These are phyloP conservation scores for Ivindomyrus marchei DNA, from an alignment of 2,113 vertebrate species.

Conservation along the genomic window DNA sequence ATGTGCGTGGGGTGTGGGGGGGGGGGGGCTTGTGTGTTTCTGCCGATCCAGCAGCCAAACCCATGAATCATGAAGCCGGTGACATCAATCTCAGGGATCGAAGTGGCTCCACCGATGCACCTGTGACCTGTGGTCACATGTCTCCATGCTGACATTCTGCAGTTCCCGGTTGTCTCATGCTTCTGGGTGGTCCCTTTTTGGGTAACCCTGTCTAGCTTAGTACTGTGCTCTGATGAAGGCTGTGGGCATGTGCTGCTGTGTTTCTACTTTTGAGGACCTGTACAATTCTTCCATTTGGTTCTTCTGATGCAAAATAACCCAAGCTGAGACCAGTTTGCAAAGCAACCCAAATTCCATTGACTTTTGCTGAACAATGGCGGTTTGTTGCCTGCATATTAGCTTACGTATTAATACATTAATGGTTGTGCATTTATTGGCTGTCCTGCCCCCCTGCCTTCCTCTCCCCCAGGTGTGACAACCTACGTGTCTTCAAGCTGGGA, in stretches of 20 bases:
- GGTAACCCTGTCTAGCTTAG: not conserved
- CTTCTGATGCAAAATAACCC: not conserved
- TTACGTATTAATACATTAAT: not conserved
- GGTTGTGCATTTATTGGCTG: not conserved
- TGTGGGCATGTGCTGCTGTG: not conserved
- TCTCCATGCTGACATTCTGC: not conserved
- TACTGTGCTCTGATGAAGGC: not conserved
- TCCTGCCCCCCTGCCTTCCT: not conserved
- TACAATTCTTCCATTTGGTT: not conserved
- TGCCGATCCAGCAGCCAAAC: not conserved
- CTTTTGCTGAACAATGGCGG: not conserved
- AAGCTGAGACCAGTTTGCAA: not conserved
- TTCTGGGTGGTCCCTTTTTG: not conserved
- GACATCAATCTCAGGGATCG: not conserved
- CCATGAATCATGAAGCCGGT: not conserved
- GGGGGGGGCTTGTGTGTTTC: not conserved
- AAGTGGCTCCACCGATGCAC: not conserved
- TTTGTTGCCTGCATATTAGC: not conserved
- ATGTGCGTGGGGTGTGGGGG: not conserved
- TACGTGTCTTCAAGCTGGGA: conserved; percentile 90
- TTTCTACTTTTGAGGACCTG: not conserved
- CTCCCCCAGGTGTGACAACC: conserved; percentile 80
- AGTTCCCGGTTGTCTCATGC: not conserved
- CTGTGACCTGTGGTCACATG: not conserved
- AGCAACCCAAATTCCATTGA: not conserved